Conservation (phyloP, 1,140 invertebrate genomes). For the Drosophila ogumai region DNA sequence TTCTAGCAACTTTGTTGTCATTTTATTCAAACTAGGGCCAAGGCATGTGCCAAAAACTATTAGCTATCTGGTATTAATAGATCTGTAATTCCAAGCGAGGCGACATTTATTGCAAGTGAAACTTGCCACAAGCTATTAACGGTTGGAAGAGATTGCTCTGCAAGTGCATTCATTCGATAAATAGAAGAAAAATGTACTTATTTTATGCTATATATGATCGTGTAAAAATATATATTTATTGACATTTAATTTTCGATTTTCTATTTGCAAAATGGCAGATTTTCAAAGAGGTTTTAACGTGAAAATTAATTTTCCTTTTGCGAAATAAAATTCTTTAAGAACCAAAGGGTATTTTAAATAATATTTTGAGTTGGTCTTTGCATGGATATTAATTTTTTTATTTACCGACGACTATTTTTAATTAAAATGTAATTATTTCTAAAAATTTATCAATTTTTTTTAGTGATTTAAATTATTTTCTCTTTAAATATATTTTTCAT, state of each 20-base stretch:
- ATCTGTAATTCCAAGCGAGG: conserved; percentile 6
- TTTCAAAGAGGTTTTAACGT: neutral
- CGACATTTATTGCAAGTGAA: conserved; percentile 9
- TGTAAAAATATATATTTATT: neutral
- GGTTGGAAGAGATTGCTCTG: neutral
- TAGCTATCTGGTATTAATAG: neutral
- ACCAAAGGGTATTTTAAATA: too few species aligned
- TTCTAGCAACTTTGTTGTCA: conserved; percentile 11
- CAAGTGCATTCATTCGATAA: neutral
- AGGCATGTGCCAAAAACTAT: conserved; percentile 15
- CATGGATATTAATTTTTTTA: too few species aligned
- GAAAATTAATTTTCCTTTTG: neutral
- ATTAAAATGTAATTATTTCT: too few species aligned
- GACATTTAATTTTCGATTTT: neutral
- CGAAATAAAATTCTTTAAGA: too few species aligned
- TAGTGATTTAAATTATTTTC: too few species aligned
- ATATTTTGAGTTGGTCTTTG: too few species aligned
- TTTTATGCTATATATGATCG: neutral
- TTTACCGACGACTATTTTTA: too few species aligned
- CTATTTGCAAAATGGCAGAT: neutral
- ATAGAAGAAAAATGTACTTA: neutral
- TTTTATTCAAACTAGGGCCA: neutral
- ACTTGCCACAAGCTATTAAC: conserved; percentile 24
- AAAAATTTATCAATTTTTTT: too few species aligned
- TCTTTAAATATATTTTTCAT: too few species aligned